phyloP scores from a whole-genome alignment of 2,113 vertebrate genomes.

The Glareola pratincola region DNA sequence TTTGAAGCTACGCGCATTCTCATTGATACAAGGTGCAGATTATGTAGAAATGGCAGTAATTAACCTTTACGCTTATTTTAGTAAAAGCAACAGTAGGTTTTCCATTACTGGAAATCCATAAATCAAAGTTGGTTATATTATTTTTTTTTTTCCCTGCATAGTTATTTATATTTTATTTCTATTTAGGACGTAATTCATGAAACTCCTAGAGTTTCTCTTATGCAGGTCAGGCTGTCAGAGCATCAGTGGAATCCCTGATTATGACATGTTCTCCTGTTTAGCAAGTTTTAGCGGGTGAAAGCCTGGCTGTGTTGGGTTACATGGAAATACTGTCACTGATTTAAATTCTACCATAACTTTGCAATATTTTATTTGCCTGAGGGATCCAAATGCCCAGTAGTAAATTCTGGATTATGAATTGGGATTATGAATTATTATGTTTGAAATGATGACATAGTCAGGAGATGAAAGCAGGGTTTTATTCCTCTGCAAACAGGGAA shows the following conservation, averaged over 20 bases:
- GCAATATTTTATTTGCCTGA: neutral
- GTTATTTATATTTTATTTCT: neutral
- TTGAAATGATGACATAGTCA: neutral
- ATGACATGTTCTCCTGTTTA: neutral
- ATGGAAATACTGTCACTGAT: neutral
- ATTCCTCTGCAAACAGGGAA: neutral
- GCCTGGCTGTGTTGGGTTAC: neutral
- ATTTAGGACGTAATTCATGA: neutral
- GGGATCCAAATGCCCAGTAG: neutral
- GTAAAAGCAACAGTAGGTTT: neutral
- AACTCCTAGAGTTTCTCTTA: neutral
- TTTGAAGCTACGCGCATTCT: neutral
- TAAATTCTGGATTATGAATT: neutral
- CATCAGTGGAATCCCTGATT: neutral
- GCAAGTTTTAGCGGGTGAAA: neutral
- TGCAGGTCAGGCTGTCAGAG: neutral
- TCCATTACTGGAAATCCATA: neutral
- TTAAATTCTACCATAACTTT: neutral
- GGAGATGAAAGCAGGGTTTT: neutral
- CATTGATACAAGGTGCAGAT: neutral
- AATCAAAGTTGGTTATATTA: neutral
- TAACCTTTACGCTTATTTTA: neutral
- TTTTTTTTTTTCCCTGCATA: neutral
- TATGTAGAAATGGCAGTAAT: neutral
- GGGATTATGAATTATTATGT: neutral